Evolutionary conservation across 2,113 vertebrate species (phyloP).

Genomic region (Calcarius ornatus): DNA sequence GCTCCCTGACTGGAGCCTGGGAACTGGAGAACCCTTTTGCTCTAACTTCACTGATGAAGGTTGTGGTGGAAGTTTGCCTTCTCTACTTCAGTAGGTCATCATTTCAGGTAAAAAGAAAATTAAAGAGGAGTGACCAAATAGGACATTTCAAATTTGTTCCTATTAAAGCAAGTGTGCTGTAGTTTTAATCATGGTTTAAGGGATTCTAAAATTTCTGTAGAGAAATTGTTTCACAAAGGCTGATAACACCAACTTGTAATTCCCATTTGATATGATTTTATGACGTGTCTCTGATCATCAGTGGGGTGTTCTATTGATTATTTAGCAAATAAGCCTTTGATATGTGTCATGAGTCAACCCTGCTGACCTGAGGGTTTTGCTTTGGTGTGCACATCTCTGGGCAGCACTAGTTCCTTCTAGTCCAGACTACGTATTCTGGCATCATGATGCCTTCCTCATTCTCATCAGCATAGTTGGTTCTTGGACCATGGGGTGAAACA

Average conservation of each 20-base stretch:
- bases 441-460: background rate
- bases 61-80: background rate
- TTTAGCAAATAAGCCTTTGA: background rate
- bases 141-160: background rate
- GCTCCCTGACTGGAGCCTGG: background rate
- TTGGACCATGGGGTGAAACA: background rate
- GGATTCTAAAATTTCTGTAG: background rate
- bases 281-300: background rate
- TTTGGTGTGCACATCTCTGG: background rate
- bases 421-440: background rate
- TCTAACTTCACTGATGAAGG: background rate
- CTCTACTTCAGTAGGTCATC: background rate
- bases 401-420: background rate
- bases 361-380: background rate
- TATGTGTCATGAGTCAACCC: background rate
- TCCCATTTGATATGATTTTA: background rate
- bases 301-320: fast-evolving
- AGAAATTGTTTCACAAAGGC: background rate
- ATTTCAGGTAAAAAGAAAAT: background rate
- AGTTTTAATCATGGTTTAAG: background rate
- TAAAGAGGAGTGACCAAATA: background rate
- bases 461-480: background rate
- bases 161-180: background rate
- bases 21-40: background rate
- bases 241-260: background rate